phyloP scores from a whole-genome alignment of 2,888 invertebrate species.

The Caenorhabditis sp. region DNA sequence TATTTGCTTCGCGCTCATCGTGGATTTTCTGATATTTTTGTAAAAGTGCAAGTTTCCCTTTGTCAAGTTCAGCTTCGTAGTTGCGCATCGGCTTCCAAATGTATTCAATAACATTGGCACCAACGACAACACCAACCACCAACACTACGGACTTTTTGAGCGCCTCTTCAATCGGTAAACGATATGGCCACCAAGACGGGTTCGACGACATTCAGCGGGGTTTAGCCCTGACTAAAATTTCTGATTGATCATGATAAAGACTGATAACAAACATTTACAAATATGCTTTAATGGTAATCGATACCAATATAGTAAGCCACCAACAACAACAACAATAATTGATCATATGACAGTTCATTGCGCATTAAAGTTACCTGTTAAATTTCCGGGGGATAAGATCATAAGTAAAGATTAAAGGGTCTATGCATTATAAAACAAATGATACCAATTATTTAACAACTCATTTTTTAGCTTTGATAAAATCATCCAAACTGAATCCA shows the following conservation, averaged over 20 bases:
- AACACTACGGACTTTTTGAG: slow-evolving; percentile 54
- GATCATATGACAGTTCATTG: no score
- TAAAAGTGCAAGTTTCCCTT: slow-evolving; percentile 57
- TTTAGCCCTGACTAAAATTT: no score
- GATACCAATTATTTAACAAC: slow-evolving; percentile 7
- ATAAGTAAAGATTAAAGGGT: no score
- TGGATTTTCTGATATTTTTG: slow-evolving; percentile 56
- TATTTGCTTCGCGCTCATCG: slow-evolving; percentile 38
- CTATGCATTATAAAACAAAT: not conserved
- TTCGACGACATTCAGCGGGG: slow-evolving; percentile 41
- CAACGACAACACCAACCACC: slow-evolving; percentile 54
- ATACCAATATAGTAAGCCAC: not conserved
- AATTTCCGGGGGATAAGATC: no score
- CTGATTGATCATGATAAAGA: no score
- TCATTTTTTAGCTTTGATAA: slow-evolving; percentile 26
- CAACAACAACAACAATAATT: not conserved
- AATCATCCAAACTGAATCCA: slow-evolving; percentile 39
- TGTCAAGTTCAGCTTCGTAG: slow-evolving; percentile 58
- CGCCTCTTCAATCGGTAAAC: slow-evolving; percentile 56
- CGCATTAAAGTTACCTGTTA: no score
- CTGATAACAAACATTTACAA: not conserved
- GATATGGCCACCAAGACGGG: slow-evolving; percentile 60
- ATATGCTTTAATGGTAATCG: not conserved
- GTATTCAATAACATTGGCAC: slow-evolving; percentile 57
- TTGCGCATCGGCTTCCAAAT: slow-evolving; percentile 59